Conservation (phyloP, 1,140 invertebrate species). For the Proctacanthus coquilletti region DNA sequence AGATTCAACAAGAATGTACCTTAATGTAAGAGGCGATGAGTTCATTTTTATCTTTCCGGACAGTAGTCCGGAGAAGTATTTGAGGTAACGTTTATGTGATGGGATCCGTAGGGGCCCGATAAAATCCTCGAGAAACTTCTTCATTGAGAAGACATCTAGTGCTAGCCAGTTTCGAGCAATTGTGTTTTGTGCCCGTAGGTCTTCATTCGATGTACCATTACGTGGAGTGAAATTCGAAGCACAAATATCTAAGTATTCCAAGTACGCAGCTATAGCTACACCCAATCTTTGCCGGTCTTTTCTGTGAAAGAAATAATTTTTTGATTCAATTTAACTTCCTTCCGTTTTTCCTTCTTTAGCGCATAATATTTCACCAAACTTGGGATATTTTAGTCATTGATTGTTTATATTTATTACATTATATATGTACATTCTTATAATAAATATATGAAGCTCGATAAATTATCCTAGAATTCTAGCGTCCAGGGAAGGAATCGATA, state of each 20-base stretch:
- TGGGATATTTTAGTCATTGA: too few species aligned
- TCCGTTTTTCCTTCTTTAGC: background rate
- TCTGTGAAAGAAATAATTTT: conserved; percentile 4
- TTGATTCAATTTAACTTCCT: background rate
- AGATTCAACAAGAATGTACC: conserved; percentile 6
- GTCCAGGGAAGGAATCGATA: too few species aligned
- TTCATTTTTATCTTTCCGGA: conserved; percentile 47
- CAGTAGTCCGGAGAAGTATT: conserved; percentile 50
- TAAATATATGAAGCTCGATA: too few species aligned
- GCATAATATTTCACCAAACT: background rate
- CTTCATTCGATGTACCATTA: conserved; percentile 6
- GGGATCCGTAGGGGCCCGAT: conserved; percentile 49
- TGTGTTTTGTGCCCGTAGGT: conserved; percentile 4
- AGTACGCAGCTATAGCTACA: conserved; percentile 6
- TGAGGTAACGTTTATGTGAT: conserved; percentile 55
- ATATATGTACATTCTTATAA: too few species aligned
- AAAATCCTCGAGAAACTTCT: conserved; percentile 59
- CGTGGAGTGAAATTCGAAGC: conserved; percentile 4
- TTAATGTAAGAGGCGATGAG: conserved; percentile 42
- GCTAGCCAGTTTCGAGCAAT: conserved; percentile 6
- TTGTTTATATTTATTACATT: too few species aligned
- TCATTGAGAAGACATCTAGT: conserved; percentile 62
- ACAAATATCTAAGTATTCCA: conserved; percentile 8
- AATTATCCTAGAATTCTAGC: too few species aligned
- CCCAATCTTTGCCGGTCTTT: conserved; percentile 6